Percentiles rank a stretch among this genome's conserved stretches.
Evolutionary conservation across 2,797 vertebrate species (phyloP).

Genomic region (Leptatherina wallacei): DNA sequence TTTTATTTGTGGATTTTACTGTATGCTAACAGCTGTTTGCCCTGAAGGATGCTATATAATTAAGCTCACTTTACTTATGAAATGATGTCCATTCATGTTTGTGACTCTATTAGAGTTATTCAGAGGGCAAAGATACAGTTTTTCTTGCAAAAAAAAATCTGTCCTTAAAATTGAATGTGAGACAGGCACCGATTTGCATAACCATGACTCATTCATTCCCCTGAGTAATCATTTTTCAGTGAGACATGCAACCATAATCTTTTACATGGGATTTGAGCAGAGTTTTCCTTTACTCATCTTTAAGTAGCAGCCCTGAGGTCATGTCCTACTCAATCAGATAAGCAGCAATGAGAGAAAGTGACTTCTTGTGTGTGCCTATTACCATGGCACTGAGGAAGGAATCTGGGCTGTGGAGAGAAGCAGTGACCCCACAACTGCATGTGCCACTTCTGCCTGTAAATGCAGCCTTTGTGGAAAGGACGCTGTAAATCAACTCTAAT

Average conservation of each 20-base stretch:
- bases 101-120: not conserved
- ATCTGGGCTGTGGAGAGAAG: slow-evolving; percentile 69
- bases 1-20: slow-evolving; percentile 6
- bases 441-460: slow-evolving; percentile 77
- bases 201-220: not conserved
- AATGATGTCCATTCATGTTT: slow-evolving; percentile 5
- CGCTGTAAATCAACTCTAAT: slow-evolving; percentile 71
- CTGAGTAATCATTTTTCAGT: slow-evolving; percentile 7
- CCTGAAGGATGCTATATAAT: not conserved
- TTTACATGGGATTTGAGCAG: slow-evolving; percentile 1
- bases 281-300: slow-evolving; percentile 35
- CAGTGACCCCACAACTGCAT: slow-evolving; percentile 75
- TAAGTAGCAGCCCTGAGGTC: slow-evolving; percentile 41
- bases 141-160: not conserved
- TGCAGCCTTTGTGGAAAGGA: slow-evolving; percentile 76
- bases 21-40: slow-evolving; percentile 20
- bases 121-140: not conserved
- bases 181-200: slow-evolving; percentile 5
- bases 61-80: not conserved
- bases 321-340: slow-evolving; percentile 66
- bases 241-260: slow-evolving; percentile 2
- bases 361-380: slow-evolving; percentile 67
- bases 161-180: not conserved
- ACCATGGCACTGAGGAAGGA: slow-evolving; percentile 64
- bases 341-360: slow-evolving; percentile 49